A percentile compares a stretch with the other conserved stretches of the same genome.
Evolutionary conservation across 92 coral and sea anemone genomes (phyloP).

Genomic region (Umimayanthus chanpuru): DNA sequence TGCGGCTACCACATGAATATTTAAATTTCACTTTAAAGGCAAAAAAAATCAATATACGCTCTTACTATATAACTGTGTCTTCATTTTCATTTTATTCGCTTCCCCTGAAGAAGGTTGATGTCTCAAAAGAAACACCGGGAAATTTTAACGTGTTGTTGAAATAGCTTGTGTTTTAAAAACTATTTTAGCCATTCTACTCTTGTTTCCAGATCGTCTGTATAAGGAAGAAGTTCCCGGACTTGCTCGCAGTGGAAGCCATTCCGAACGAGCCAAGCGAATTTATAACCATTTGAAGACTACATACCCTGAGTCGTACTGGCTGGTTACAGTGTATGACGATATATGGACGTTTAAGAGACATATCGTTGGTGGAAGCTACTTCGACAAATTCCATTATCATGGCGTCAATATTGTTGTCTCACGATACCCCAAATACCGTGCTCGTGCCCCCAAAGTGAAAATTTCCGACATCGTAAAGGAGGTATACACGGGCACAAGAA

Average conservation of each 20-base stretch:
- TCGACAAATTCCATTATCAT: background rate
- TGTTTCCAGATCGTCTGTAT: background rate
- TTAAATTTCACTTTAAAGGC: no score
- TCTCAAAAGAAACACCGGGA: no score
- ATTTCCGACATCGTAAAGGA: background rate
- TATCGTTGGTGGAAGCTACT: background rate
- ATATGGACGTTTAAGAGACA: background rate
- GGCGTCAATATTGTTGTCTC: background rate
- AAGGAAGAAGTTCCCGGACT: background rate
- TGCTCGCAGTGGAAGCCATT: background rate
- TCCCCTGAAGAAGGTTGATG: no score
- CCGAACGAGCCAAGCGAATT: background rate
- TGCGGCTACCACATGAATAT: no score
- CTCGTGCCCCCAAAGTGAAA: background rate
- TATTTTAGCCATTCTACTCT: background rate
- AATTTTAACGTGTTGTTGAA: no score
- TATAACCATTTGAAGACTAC: background rate
- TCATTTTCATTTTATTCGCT: no score
- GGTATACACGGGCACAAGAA: background rate
- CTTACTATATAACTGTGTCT: no score
- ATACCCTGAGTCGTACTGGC: background rate
- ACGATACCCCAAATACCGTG: background rate
- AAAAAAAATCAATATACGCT: no score
- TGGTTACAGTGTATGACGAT: background rate
- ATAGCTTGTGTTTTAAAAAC: no score